These are phyloP conservation scores for Etheostoma nigrum DNA, from an alignment of 2,797 vertebrate genomes.

Conservation along the genomic window DNA sequence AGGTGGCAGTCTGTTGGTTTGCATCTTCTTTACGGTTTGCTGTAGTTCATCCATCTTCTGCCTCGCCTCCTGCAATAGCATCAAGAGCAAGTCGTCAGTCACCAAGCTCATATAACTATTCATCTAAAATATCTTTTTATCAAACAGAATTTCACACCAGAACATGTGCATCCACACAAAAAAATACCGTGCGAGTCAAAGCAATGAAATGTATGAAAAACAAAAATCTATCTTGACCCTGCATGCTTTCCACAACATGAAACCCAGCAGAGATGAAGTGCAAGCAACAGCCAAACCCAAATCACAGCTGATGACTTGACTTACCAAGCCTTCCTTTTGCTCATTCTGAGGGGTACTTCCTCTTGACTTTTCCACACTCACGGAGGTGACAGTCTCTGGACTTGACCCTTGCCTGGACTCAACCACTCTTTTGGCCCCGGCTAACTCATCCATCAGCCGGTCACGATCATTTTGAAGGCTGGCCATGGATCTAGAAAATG, in stretches of 20 bases:
- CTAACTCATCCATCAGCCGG: constrained; percentile 86
- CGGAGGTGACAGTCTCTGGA: constrained; percentile 42
- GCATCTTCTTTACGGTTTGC: constrained; percentile 67
- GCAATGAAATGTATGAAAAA: constrained; percentile 38
- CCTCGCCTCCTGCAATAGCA: constrained; percentile 76
- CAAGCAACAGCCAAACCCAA: constrained; percentile 62
- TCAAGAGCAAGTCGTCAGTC: constrained; percentile 1
- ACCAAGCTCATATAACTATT: constrained; percentile 15
- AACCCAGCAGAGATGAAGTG: constrained; percentile 49
- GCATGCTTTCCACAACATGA: constrained; percentile 64
- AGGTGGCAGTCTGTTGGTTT: constrained; percentile 69
- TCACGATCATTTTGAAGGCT: constrained; percentile 91
- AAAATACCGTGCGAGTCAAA: constrained; percentile 56
- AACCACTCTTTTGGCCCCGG: constrained; percentile 74
- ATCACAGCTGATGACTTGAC: constrained; percentile 72
- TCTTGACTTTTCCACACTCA: constrained; percentile 65
- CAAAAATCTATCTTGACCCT: constrained; percentile 15
- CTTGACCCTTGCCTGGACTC: constrained; percentile 75
- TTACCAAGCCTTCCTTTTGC: constrained; percentile 80
- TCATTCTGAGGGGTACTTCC: constrained; percentile 68
- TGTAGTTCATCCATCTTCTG: constrained; percentile 80
- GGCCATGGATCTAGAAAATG: constrained; percentile 91
- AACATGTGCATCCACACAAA: constrained; percentile 28
- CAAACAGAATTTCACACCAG: background rate
- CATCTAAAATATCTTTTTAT: no score